A percentile compares a stretch with the other conserved stretches of the same genome.
These are phyloP conservation scores for Folsomia manolachei DNA, from an alignment of 2,888 invertebrate genomes.

Conservation along the genomic window DNA sequence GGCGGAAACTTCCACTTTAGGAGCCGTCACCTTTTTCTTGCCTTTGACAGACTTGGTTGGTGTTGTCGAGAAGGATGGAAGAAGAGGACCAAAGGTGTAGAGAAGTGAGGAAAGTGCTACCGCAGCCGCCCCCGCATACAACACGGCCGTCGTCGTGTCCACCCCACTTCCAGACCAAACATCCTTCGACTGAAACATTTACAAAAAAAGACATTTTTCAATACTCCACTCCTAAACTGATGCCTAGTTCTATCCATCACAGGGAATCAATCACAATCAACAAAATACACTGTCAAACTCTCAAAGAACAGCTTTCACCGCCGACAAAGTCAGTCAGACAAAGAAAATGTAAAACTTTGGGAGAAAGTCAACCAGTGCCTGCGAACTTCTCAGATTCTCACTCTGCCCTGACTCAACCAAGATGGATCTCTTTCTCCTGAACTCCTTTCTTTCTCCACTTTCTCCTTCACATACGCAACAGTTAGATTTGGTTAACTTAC, in stretches of 20 bases:
- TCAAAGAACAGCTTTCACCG: not conserved
- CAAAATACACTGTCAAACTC: slow-evolving; percentile 5
- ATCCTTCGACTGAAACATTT: not conserved
- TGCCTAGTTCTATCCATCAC: slow-evolving; percentile 2
- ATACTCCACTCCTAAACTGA: no score
- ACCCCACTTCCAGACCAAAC: slow-evolving; percentile 10
- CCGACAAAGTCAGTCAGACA: not conserved
- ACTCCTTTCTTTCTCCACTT: not conserved
- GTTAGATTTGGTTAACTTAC: not conserved
- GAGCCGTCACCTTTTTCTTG: not conserved
- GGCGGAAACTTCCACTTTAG: not conserved
- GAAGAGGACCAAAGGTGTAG: not conserved
- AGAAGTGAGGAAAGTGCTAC: not conserved
- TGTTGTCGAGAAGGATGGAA: not conserved
- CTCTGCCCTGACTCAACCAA: slow-evolving; percentile 11
- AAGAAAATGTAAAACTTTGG: not conserved
- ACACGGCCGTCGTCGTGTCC: not conserved
- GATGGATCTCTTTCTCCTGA: not conserved
- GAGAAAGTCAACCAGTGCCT: not conserved
- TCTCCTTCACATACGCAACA: not conserved
- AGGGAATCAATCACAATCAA: slow-evolving; percentile 10
- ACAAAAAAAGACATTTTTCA: no score
- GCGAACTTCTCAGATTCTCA: slow-evolving; percentile 12
- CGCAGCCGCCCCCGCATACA: not conserved
- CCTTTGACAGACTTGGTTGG: not conserved